These are phyloP conservation scores for Henricia sp. DNA, from an alignment of 53 echinoderm and acorn worm genomes.

Conservation along the genomic window DNA sequence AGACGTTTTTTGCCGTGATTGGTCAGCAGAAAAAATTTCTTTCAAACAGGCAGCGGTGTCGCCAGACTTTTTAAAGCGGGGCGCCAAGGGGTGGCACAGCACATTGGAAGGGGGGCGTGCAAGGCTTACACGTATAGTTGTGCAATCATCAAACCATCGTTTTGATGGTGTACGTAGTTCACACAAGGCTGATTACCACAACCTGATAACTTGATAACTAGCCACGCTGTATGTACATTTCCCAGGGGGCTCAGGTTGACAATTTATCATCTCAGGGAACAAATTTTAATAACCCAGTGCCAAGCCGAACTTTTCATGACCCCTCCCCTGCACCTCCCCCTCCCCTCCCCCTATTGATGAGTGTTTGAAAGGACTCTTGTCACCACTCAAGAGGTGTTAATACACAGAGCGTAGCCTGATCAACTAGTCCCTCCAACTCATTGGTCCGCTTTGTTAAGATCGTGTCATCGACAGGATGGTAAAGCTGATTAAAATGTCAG, in stretches of 20 bases:
- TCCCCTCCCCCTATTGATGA: neutral
- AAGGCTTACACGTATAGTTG: too few species aligned
- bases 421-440: neutral
- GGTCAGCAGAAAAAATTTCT: too few species aligned
- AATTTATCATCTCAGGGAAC: constrained; percentile 10
- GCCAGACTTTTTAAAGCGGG: too few species aligned
- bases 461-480: constrained; percentile 5
- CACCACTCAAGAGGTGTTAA: constrained; percentile 48
- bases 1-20: too few species aligned
- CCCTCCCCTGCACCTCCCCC: neutral
- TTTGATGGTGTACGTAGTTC: too few species aligned
- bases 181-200: too few species aligned
- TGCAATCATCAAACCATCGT: too few species aligned
- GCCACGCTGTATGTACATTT: too few species aligned
- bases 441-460: constrained; percentile 14
- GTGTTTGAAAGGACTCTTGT: constrained; percentile 3
- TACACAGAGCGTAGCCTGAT: constrained; percentile 18
- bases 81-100: too few species aligned
- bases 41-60: too few species aligned
- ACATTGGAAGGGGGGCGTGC: too few species aligned
- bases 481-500: constrained; percentile 42
- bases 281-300: constrained; percentile 17
- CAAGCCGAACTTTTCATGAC: neutral
- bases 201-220: too few species aligned
- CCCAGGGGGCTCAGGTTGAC: constrained; percentile 2